Evolutionary conservation across 2,888 invertebrate genomes (phyloP).

Genomic region (Slavum lentiscoides): DNA sequence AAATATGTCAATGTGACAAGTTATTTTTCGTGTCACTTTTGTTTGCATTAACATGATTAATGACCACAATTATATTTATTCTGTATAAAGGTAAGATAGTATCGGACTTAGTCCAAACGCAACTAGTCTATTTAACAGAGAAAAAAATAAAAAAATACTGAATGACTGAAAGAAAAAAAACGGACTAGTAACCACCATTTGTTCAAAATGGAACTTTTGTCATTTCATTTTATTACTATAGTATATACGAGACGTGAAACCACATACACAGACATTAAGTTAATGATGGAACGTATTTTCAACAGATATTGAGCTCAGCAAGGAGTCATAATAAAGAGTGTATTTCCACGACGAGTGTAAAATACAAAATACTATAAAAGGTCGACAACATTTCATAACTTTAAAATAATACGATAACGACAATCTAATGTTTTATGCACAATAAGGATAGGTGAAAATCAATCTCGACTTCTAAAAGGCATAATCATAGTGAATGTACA

Average conservation of each 20-base stretch:
- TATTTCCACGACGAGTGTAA: no score
- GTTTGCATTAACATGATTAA: not conserved
- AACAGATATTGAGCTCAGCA: no score
- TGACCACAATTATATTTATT: not conserved
- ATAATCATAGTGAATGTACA: constrained; percentile 19
- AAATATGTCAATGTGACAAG: not conserved
- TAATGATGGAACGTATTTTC: not conserved
- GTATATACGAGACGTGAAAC: not conserved
- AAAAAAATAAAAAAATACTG: not conserved
- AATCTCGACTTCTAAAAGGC: constrained; percentile 1
- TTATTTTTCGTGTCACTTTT: not conserved
- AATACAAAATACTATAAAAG: not conserved
- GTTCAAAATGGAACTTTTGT: not conserved
- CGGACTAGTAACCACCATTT: not conserved
- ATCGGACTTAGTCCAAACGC: no score
- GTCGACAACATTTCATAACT: not conserved
- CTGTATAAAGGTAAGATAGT: not conserved
- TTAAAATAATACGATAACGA: not conserved
- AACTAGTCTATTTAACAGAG: not conserved
- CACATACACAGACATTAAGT: not conserved
- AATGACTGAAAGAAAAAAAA: not conserved
- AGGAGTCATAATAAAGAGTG: no score
- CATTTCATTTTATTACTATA: not conserved
- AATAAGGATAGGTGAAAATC: not conserved
- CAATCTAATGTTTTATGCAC: not conserved